Evolutionary conservation across 2,113 vertebrate species (phyloP), one percentile per base, ranked within the genome.

Genomic region (Ailurus styani): DNA sequence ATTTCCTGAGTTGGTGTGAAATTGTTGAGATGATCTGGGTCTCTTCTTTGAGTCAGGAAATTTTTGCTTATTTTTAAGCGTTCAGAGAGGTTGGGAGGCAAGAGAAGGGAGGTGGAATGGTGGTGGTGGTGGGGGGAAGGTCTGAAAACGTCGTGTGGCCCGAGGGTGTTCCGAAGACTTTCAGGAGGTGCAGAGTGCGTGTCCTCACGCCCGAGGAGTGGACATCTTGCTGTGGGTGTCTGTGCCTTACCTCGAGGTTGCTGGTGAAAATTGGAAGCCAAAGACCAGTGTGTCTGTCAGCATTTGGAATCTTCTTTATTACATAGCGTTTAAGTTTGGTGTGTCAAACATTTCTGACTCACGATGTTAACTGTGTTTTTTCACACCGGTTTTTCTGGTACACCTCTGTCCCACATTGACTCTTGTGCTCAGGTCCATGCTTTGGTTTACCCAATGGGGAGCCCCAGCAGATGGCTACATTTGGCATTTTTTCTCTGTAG

Each of bases 341-440:
- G 92, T 47, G 87, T n/a, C 37, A 97, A 96, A 97, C 62, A 70
- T 97, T 82, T 55, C 37, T 79, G 93, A 17, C 29, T 68, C 29
- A 72, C 6, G 70, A 50, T 82, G 40, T 73, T 79, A 94, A 95
- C 82, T 37, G 27, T 18, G 40, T 90, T 54, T 4, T 3, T 5
- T 18, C 40, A 20, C 5, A 4, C 27, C 3, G 2, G 20, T 73
- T 20, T 97, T 97, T 97, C 81, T 62, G 68, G 20, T 50, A 27
- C 57, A 62, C 66, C 34, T 90, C 52, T 87, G 31, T 95, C 66
- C 87, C 94, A 91, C 6, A 78, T 91, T 81, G 73, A 52, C 75
- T 96, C 40, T 85, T 78, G 93, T 93, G 45, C 45, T 50, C 83
- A 73, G 52, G 47, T 85, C 2, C 0, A 2, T 95, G 89, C 81